Conservation (phyloP, 2,888 invertebrate genomes). For the Drosophila tripunctata region DNA sequence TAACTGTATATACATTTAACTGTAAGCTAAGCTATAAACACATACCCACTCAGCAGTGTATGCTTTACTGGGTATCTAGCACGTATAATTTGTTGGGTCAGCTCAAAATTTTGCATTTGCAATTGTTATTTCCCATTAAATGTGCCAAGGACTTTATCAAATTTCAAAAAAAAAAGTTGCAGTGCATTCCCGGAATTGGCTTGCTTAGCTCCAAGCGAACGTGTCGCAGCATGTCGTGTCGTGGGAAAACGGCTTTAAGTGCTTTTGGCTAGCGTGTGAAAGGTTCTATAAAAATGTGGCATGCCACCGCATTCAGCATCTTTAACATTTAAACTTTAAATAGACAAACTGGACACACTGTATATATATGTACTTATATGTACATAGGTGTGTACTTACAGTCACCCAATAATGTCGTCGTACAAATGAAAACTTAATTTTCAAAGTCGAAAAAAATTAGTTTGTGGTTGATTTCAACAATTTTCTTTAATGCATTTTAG, state of each 20-base stretch:
- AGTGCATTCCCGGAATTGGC: neutral
- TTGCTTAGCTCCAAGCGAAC: neutral
- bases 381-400: too few relatives aligned
- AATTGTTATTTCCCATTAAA: constrained; percentile 32
- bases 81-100: constrained; percentile 11
- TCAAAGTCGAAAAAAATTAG: too few relatives aligned
- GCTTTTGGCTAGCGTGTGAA: constrained; percentile 39
- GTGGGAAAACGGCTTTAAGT: constrained; percentile 17
- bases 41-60: neutral
- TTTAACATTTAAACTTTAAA: too few relatives aligned
- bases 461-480: too few relatives aligned
- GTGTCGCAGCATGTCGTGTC: neutral
- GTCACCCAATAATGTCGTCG: too few relatives aligned
- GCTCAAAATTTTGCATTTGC: constrained; percentile 22
- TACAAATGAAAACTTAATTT: too few relatives aligned
- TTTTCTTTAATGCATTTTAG: too few relatives aligned
- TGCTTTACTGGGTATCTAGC: neutral
- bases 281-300: neutral
- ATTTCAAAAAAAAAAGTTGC: neutral
- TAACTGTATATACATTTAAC: too few relatives aligned
- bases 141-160: constrained; percentile 31
- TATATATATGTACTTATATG: too few relatives aligned
- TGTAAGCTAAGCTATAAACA: neutral
- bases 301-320: too few relatives aligned
- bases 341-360: too few relatives aligned